Evolutionary conservation across 2,888 invertebrate genomes (phyloP).

Genomic region (Baccha elongata): DNA sequence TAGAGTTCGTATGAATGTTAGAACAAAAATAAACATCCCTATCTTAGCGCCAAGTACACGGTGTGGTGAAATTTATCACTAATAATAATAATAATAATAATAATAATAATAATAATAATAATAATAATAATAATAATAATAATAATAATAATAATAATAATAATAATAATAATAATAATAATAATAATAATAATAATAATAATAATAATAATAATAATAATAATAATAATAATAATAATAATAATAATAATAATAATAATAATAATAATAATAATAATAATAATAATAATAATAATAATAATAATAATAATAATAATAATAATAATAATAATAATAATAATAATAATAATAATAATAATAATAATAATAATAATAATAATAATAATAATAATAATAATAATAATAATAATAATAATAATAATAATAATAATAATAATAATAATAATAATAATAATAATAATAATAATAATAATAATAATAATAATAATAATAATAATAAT

Average conservation of each 20-base stretch:
- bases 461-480: constrained; percentile 32
- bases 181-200: constrained; percentile 32
- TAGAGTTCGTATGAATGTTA: too few species aligned
- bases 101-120: constrained; percentile 32
- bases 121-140: constrained; percentile 32
- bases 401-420: constrained; percentile 32
- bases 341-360: constrained; percentile 32
- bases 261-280: constrained; percentile 32
- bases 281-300: constrained; percentile 32
- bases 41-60: too few species aligned
- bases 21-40: too few species aligned
- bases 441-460: constrained; percentile 32
- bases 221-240: constrained; percentile 32
- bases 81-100: too few species aligned
- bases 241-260: constrained; percentile 32
- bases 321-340: constrained; percentile 32
- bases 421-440: constrained; percentile 32
- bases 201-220: constrained; percentile 32
- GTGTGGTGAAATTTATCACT: too few species aligned
- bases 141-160: constrained; percentile 32
- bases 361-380: constrained; percentile 32
- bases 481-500: neutral
- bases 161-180: constrained; percentile 32
- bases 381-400: constrained; percentile 32
- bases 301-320: constrained; percentile 32